phyloP scores from a whole-genome alignment of 2,797 vertebrate genomes.

The Parauchenoglanis punctatus region DNA sequence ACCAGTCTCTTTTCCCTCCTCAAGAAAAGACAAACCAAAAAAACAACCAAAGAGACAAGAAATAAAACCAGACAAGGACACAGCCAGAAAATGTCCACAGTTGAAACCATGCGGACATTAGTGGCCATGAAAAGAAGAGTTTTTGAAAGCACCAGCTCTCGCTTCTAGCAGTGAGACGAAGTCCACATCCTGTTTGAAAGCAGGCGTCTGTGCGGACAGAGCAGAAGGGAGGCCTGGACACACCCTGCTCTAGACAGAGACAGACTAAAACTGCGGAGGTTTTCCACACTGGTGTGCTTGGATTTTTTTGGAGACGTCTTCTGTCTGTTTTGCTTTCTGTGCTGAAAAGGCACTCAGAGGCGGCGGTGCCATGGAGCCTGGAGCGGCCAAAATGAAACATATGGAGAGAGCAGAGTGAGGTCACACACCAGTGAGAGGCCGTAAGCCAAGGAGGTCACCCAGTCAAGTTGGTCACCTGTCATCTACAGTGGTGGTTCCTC shows the following conservation, averaged over 20 bases:
- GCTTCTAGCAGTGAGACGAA: constrained; percentile 49
- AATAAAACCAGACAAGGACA: constrained; percentile 44
- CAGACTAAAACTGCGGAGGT: constrained; percentile 51
- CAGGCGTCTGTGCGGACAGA: constrained; percentile 46
- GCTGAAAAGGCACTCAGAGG: constrained; percentile 51
- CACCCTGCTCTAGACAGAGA: constrained; percentile 44
- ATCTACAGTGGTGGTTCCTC: constrained; percentile 93
- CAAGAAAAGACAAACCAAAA: constrained; percentile 50
- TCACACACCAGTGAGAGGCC: constrained; percentile 73
- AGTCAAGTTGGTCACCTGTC: constrained; percentile 31
- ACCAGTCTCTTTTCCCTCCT: constrained; percentile 56
- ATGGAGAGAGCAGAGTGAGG: constrained; percentile 78
- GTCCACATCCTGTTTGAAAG: constrained; percentile 53
- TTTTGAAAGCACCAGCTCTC: constrained; percentile 60
- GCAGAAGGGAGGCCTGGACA: constrained; percentile 38
- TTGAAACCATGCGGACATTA: constrained; percentile 51
- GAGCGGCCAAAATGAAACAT: constrained; percentile 68
- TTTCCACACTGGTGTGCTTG: constrained; percentile 45
- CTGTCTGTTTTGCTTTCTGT: constrained; percentile 60
- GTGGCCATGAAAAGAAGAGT: constrained; percentile 56
- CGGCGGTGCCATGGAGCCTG: constrained; percentile 33
- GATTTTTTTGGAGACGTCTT: constrained; percentile 56
- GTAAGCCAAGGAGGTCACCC: constrained; percentile 66
- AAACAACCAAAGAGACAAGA: constrained; percentile 46
- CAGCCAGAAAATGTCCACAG: constrained; percentile 45